Evolutionary conservation across 2,888 invertebrate genomes (phyloP), one percentile per base, ranked within the genome.

Genomic region (Nomada hirtipes): DNA sequence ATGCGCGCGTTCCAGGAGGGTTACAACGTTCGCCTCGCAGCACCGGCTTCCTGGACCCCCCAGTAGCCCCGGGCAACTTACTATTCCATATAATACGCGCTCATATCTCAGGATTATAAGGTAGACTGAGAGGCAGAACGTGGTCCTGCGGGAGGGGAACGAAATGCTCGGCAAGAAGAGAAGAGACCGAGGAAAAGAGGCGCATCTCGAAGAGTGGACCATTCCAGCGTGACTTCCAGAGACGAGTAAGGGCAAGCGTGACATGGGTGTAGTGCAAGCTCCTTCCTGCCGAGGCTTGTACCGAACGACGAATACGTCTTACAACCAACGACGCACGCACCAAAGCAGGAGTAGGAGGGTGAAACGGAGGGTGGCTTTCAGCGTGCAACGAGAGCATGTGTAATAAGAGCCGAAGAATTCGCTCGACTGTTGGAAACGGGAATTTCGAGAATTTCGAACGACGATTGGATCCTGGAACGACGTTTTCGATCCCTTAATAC

Each of bases 41-140:
- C 82, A 89, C 88, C 85, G 83, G 83, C 85, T 67, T 84, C 84
- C 80, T 79, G 78, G 89, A 91, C 90, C 89, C 89, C 90, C 89
- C 89, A 84, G 87, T 84, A 89, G 86, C 85, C 83, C 81, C 86
- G 78, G 84, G 80, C 88, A 87, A 91, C 88, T 89, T 89, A 90
- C 90, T 90, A 91, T 93, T 93, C 90, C 88, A 89, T 89, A 91
- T 93, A 92, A 93, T 92, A 89, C 91, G 90, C 86, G 91, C 89
- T 91, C 93, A 92, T 93, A 93, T 93, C 93, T 93, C 93, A 93
- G 93, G 93, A 93, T 93, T 93, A 93, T 92, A 89, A 90, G 86
- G 69, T 84, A 76, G 79, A 78, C 84, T 84, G 88, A 88, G 87
- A 85, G 88, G 86, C 87, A 80, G 85, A 60, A 70, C 18, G 47